These are phyloP conservation scores for Deilephila elpenor DNA, from an alignment of 2,888 invertebrate genomes.

Conservation along the genomic window DNA sequence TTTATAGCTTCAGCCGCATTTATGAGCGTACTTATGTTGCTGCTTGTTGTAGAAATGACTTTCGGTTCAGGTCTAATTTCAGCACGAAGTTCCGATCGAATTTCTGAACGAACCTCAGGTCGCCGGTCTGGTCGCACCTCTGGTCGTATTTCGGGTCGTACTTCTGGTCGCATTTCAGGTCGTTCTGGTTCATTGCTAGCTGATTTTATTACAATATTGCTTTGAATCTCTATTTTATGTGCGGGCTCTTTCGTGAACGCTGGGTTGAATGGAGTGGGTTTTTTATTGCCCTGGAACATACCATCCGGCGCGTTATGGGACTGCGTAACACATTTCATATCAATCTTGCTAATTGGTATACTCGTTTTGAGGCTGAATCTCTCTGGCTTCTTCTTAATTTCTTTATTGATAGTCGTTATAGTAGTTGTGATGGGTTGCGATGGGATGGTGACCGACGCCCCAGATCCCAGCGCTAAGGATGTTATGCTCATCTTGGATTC, in stretches of 20 bases:
- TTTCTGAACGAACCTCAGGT: neutral
- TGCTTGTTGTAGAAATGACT: conserved; percentile 41
- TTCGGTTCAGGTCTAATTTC: conserved; percentile 38
- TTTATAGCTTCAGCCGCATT: conserved; percentile 72
- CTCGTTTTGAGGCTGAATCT: conserved; percentile 78
- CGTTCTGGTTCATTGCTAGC: conserved; percentile 61
- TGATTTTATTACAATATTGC: conserved; percentile 74
- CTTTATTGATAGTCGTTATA: conserved; percentile 41
- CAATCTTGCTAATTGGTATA: conserved; percentile 79
- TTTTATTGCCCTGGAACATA: conserved; percentile 39
- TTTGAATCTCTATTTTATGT: conserved; percentile 73
- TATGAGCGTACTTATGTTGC: conserved; percentile 65
- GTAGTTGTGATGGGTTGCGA: conserved; percentile 37
- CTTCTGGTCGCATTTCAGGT: conserved; percentile 22
- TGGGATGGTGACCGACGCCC: conserved; percentile 59
- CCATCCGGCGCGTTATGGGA: conserved; percentile 34
- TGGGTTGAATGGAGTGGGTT: conserved; percentile 52
- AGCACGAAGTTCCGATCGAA: neutral
- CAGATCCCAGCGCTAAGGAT: conserved; percentile 67
- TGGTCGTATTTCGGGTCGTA: neutral
- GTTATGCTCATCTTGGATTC: conserved; percentile 71
- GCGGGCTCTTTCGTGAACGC: conserved; percentile 44
- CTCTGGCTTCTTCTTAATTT: conserved; percentile 70
- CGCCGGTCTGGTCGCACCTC: neutral
- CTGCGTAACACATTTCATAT: conserved; percentile 72